Conservation (phyloP, 92 coral and sea anemone genomes). For the Heteractis magnifica region DNA sequence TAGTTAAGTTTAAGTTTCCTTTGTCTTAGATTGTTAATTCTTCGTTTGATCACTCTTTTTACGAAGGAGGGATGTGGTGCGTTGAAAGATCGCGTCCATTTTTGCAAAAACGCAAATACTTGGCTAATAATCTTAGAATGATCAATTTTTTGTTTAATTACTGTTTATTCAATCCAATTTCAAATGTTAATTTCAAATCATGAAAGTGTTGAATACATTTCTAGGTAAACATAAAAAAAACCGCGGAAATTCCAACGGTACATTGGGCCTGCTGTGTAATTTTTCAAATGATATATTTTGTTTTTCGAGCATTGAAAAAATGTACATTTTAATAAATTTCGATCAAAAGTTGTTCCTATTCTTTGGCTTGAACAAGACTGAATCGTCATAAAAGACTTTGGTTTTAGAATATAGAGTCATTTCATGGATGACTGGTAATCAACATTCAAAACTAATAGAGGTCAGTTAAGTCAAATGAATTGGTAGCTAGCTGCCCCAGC, state of each 20-base stretch:
- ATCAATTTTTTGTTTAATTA: no score
- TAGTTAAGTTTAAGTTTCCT: no score
- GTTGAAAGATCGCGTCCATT: no score
- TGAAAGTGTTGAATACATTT: no score
- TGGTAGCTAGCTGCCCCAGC: neutral
- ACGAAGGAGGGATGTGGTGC: no score
- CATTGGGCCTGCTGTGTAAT: neutral
- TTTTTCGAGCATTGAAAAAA: neutral
- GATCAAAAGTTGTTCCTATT: neutral
- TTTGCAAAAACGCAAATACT: no score
- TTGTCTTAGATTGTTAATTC: no score
- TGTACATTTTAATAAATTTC: neutral
- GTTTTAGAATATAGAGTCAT: neutral
- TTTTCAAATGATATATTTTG: neutral
- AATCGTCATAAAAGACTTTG: neutral
- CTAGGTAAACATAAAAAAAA: neutral
- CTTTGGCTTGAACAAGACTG: conserved; percentile 1
- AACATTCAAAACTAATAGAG: neutral
- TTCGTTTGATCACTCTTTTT: no score
- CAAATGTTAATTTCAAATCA: no score
- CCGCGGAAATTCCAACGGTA: neutral
- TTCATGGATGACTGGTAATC: neutral
- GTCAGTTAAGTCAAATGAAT: neutral
- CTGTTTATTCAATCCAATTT: no score
- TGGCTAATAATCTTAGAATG: no score